Evolutionary conservation across 2,797 vertebrate genomes (phyloP), one percentile per base, ranked within the genome.

Genomic region (Chelon labrosus): DNA sequence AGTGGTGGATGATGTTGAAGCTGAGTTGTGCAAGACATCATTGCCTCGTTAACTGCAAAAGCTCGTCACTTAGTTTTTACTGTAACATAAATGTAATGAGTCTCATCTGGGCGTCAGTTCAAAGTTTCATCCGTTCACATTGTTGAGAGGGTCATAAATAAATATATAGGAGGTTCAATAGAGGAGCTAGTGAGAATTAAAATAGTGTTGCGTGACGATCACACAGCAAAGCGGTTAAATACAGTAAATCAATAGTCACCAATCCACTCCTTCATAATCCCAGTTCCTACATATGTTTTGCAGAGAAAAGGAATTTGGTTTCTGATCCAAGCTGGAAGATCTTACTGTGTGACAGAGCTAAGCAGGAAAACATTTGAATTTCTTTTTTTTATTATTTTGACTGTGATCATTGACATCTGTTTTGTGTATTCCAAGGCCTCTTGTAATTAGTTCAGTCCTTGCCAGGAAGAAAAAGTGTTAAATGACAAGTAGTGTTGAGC

Each of bases 311-410:
- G 20, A 63, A 59, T 63, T 65, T 39, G 19, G 20, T 67, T 61
- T 53, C 5, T 67, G n/a, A 59, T 52, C 61, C 49, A 65, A 49
- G 60, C n/a, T 65, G 27, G 54, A 82, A 13, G 3, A 42, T 20
- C 20, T 38, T 11, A 35, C 16, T 13, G 25, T 37, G 22, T 70
- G 27, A 56, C 19, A 57, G 16, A 44, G 10, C 55, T 7, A 42
- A 64, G 46, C 61, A 64, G 41, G 42, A 75, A 84, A 75, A 67
- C 20, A 55, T 67, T 49, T 54, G 0, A 61, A 38, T 42, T 54
- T 42, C 14, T 76, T 70, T 35, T 35, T 35, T 8, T 35, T 35
- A 6, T 46, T n/a, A 17, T n/a, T 46, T 1, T 57, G 35, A 55
- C 51, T 7, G 6, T 22, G 38, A 75, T 59, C 47, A 22, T 16